Evolutionary conservation across 2,797 vertebrate species (phyloP).

Genomic region (Anolis apletophallus): DNA sequence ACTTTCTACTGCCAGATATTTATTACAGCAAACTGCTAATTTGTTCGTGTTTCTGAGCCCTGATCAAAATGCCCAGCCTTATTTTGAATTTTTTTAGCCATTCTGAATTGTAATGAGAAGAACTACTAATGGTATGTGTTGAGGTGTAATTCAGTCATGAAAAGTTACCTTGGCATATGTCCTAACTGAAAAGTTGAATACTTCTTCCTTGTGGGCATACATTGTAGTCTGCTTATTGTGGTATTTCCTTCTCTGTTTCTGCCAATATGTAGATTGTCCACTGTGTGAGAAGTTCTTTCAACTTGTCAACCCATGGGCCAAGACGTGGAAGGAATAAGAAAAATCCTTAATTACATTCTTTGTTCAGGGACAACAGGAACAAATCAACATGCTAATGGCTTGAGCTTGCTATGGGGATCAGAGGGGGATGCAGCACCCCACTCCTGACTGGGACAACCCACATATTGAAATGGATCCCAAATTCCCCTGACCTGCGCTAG

Average conservation of each 20-base stretch:
- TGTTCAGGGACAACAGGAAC: background rate
- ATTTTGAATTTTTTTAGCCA: background rate
- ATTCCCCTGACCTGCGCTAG: background rate
- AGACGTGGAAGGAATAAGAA: background rate
- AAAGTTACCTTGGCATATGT: background rate
- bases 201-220: background rate
- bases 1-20: conserved; percentile 24
- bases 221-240: background rate
- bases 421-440: background rate
- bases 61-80: background rate
- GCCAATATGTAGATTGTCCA: background rate
- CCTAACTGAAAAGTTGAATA: background rate
- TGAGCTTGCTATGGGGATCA: background rate
- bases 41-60: background rate
- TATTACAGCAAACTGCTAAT: background rate
- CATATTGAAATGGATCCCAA: background rate
- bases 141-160: background rate
- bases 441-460: background rate
- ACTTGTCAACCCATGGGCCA: background rate
- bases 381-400: background rate
- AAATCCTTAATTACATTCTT: background rate
- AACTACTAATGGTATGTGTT: background rate
- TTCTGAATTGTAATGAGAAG: background rate
- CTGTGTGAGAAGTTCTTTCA: background rate
- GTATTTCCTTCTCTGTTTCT: background rate